Base-by-base conservation (phyloP, 2,888 invertebrate genomes). In the Cantharis rufa region DNA sequence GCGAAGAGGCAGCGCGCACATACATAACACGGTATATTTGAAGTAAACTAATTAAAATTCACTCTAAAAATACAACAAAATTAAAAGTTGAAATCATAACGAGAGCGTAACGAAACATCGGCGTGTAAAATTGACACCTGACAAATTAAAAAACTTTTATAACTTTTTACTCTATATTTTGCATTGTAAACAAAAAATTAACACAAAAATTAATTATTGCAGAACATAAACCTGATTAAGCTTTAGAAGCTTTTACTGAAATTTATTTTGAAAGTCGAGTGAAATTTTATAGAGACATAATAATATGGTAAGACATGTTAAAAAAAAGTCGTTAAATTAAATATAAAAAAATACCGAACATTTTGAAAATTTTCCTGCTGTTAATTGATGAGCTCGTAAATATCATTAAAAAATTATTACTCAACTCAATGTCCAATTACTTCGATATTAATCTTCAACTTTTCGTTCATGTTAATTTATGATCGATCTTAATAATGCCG, bases 331-430 rank as follows among this genome's bases (percentile, higher is more conserved):
- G 48, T 48, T 48, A 48, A 48, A 48, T 48, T 48, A 32, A 13
- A 48, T n/a, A 48, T 32, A 32, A 13, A 28, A n/a, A 28, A 28
- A 32, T 13, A 32, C 3, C 3, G 4, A 32, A 32, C 32, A 32
- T 48, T 48, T 48, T 48, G 13, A 48, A 48, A 48, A 48, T 48
- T n/a, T 63, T 21, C 64, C n/a, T 21, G 64, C 64, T n/a, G 24
- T n/a, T 66, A 24, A 66, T 66, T 66, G 64, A 66, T 66, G 64
- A 21, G 21, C 64, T 66, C n/a, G 64, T 66, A 66, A 66, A 66
- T 66, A 18, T 13, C 64, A 21, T 66, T 66, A 66, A 66, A 66
- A 66, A 66, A 66, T 24, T 24, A 66, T 66, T 66, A 24, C 64
- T 66, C 24, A n/a, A 24, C 18, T 66, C 64, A 66, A 66, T 66